phyloP scores from a whole-genome alignment of 2,113 vertebrate genomes.

The Sapajus apella region DNA sequence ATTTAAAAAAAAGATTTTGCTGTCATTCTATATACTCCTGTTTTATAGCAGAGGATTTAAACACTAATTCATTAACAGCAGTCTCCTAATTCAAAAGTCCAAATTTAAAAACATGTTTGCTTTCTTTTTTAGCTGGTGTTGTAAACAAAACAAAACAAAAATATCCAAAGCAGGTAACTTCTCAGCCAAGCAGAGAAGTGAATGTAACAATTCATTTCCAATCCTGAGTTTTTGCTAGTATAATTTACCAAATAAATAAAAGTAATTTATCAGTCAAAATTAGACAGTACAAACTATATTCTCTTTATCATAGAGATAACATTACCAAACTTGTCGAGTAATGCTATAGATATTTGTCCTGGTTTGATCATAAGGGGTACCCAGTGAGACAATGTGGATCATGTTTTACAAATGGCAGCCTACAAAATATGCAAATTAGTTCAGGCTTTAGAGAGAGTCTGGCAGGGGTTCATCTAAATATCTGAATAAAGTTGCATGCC shows the following conservation, averaged over 20 bases:
- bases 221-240: background rate
- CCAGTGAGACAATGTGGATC: background rate
- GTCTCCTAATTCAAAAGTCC: background rate
- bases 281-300: background rate
- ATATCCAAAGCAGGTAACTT: background rate
- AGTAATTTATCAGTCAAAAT: background rate
- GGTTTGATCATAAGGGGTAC: background rate
- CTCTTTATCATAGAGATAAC: background rate
- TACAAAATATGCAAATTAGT: background rate
- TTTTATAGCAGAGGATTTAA: background rate
- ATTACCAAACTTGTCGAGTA: background rate
- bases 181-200: background rate
- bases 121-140: background rate
- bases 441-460: background rate
- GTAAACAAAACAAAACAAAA: background rate
- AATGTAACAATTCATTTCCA: background rate
- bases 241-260: background rate
- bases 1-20: background rate
- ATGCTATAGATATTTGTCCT: background rate
- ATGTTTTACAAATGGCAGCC: background rate
- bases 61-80: background rate
- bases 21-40: background rate
- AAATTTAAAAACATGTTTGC: background rate
- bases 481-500: background rate
- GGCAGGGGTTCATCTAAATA: background rate